These are phyloP conservation scores for Knipowitschia caucasica DNA, from an alignment of 2,797 vertebrate species.

Conservation along the genomic window DNA sequence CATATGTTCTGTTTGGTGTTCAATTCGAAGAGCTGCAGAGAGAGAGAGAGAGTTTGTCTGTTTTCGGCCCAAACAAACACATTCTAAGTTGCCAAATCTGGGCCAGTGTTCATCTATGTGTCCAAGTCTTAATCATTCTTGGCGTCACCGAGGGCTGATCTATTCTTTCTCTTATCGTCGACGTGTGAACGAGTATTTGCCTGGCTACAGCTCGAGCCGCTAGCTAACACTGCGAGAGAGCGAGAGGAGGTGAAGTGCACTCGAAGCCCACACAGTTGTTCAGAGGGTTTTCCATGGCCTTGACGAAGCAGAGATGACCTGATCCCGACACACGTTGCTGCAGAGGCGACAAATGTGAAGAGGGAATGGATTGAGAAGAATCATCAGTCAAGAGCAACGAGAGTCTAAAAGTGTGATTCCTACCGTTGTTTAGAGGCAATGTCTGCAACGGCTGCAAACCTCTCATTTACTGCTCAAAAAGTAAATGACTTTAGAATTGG, in stretches of 20 bases:
- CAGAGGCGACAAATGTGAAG: background rate
- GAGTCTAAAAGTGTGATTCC: no score
- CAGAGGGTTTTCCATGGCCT: conserved; percentile 6
- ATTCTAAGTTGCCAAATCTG: background rate
- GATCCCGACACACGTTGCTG: background rate
- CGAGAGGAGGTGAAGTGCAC: conserved; percentile 7
- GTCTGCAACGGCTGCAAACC: no score
- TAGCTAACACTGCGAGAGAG: background rate
- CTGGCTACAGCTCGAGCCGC: background rate
- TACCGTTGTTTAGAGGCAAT: background rate
- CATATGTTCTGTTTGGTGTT: conserved; percentile 33
- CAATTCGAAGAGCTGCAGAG: background rate
- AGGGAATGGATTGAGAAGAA: no score
- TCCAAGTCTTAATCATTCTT: background rate
- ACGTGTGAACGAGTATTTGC: background rate
- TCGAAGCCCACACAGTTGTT: conserved; percentile 6
- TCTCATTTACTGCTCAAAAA: no score
- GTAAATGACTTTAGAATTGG: no score
- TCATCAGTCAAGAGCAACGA: no score
- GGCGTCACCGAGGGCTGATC: background rate
- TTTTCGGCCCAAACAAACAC: background rate
- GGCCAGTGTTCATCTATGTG: background rate
- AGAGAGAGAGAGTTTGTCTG: background rate
- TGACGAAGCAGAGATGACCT: conserved; percentile 9
- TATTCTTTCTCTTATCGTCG: background rate